A percentile compares a stretch with the other conserved stretches of the same genome.
Evolutionary conservation across 2,113 vertebrate genomes (phyloP).

Genomic region (Python bivittatus): DNA sequence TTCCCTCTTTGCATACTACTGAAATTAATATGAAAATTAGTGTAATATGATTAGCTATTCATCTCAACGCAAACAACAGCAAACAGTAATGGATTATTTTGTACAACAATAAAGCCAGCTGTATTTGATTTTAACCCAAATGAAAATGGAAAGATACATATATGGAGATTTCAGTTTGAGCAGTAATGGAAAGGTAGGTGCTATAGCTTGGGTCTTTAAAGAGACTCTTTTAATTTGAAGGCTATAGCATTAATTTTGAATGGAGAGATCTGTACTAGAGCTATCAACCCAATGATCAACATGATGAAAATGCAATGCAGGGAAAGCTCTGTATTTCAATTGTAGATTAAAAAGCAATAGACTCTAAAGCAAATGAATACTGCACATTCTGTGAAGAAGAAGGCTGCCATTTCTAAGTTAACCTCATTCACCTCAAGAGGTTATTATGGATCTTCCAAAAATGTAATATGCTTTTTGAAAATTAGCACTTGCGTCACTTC

Average conservation of each 20-base stretch:
- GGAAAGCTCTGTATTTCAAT: conserved; percentile 52
- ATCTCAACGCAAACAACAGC: conserved; percentile 48
- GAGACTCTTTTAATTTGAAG: conserved; percentile 68
- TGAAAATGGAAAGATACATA: conserved; percentile 36
- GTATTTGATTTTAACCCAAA: conserved; percentile 55
- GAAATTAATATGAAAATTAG: conserved; percentile 65
- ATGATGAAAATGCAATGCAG: conserved; percentile 63
- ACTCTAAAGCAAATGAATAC: conserved; percentile 40
- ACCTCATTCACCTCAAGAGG: conserved; percentile 41
- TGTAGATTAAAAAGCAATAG: conserved; percentile 50
- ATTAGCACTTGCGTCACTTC: conserved; percentile 36
- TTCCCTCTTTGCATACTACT: conserved; percentile 30
- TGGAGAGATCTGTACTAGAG: conserved; percentile 60
- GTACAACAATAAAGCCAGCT: conserved; percentile 46
- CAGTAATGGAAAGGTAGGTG: conserved; percentile 66
- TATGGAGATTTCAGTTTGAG: conserved; percentile 61
- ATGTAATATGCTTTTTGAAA: conserved; percentile 50
- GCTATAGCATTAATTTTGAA: conserved; percentile 62
- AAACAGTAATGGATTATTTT: conserved; percentile 56
- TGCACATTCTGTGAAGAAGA: conserved; percentile 48
- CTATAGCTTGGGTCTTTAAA: conserved; percentile 60
- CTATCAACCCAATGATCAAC: conserved; percentile 73
- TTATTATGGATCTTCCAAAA: conserved; percentile 54
- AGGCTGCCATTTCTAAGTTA: conserved; percentile 49
- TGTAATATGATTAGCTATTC: conserved; percentile 48